Evolutionary conservation across 1,140 invertebrate genomes (phyloP).

Genomic region (Eupeodes corollae): DNA sequence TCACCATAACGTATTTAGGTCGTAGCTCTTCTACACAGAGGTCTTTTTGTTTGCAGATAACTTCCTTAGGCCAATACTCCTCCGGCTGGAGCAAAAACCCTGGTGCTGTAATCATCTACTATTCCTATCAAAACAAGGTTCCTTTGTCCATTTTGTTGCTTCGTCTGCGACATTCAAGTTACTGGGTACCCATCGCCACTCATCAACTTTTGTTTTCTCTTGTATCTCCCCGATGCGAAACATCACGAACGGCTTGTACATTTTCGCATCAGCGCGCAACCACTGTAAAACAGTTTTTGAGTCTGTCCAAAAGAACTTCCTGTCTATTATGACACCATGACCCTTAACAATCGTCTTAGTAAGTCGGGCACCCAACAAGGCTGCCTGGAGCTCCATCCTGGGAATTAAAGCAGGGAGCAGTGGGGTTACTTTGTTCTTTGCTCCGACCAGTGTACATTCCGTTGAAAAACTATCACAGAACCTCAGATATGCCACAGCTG

Average conservation of each 20-base stretch:
- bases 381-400: constrained; percentile 35
- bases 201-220: constrained; percentile 5
- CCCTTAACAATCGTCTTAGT: background rate
- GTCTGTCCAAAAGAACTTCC: background rate
- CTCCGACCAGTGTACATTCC: too few relatives aligned
- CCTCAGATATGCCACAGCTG: too few relatives aligned
- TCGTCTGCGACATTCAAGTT: background rate
- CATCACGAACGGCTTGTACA: constrained; percentile 12
- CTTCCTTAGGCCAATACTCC: background rate
- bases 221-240: constrained; percentile 20
- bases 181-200: constrained; percentile 9
- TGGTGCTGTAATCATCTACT: background rate
- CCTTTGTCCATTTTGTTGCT: background rate
- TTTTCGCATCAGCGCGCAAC: background rate
- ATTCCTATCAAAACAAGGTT: background rate
- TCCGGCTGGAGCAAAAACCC: background rate
- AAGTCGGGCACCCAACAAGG: constrained; percentile 24
- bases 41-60: background rate
- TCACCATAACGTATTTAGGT: background rate
- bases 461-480: too few relatives aligned
- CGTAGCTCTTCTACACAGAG: background rate
- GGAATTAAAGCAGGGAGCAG: constrained; percentile 24
- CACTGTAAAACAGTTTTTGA: constrained; percentile 2
- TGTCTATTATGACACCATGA: background rate
- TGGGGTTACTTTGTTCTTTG: too few relatives aligned